Percentiles rank a stretch among this genome's conserved stretches.
These are phyloP conservation scores for Sander vitreus DNA, from an alignment of 2,113 vertebrate genomes.

Conservation along the genomic window DNA sequence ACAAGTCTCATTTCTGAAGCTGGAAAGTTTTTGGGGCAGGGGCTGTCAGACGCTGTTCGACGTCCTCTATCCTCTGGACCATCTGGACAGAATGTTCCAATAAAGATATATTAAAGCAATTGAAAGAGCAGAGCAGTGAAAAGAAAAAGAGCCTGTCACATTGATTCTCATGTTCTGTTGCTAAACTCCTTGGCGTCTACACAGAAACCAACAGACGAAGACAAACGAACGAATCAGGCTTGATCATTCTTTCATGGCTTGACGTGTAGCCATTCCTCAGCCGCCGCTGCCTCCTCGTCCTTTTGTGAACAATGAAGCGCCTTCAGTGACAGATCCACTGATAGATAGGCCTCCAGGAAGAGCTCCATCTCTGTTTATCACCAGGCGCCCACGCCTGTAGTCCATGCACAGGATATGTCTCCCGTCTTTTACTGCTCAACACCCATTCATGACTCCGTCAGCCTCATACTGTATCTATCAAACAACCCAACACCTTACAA, in stretches of 20 bases:
- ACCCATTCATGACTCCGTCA: constrained; percentile 43
- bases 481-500: constrained; percentile 26
- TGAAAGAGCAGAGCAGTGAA: background rate
- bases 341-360: constrained; percentile 52
- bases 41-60: background rate
- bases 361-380: constrained; percentile 60
- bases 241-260: constrained; percentile 41
- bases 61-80: background rate
- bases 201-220: constrained; percentile 22
- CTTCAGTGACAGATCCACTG: constrained; percentile 39
- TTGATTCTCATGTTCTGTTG: background rate
- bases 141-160: constrained; percentile 20
- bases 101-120: constrained; percentile 6
- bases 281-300: constrained; percentile 12
- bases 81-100: constrained; percentile 2
- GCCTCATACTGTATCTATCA: constrained; percentile 37
- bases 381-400: constrained; percentile 35
- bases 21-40: background rate
- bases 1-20: background rate
- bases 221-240: constrained; percentile 31
- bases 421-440: constrained; percentile 31
- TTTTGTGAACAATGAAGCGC: constrained; percentile 40
- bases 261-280: constrained; percentile 48
- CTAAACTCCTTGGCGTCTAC: constrained; percentile 5
- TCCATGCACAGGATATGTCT: constrained; percentile 47